phyloP scores from a whole-genome alignment of 2,113 vertebrate genomes.

The Oostethus manadensis region DNA sequence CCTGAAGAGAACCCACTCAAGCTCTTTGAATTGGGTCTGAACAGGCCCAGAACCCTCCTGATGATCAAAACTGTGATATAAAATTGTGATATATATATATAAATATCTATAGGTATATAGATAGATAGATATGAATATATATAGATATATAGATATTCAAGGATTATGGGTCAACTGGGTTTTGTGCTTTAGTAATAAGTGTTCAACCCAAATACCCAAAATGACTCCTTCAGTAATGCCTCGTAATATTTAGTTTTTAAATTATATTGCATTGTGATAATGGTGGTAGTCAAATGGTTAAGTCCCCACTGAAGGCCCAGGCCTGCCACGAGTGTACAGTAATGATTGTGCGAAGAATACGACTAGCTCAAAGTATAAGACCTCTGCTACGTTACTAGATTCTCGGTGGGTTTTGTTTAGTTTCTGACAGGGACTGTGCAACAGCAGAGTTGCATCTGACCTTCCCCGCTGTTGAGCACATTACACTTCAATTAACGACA shows the following conservation, averaged over 20 bases:
- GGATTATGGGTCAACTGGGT: not conserved
- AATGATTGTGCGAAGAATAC: not conserved
- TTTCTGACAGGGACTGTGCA: conserved; percentile 68
- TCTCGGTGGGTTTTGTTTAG: conserved; percentile 40
- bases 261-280: too few relatives aligned
- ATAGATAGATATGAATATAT: not conserved
- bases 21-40: too few relatives aligned
- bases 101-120: not conserved
- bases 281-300: too few relatives aligned
- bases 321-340: not conserved
- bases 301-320: too few relatives aligned
- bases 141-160: not conserved
- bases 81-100: too few relatives aligned
- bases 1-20: too few relatives aligned
- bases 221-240: too few relatives aligned
- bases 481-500: conserved; percentile 90
- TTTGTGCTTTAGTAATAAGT: not conserved
- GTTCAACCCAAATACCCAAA: not conserved
- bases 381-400: conserved; percentile 4
- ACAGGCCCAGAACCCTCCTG: too few relatives aligned
- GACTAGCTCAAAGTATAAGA: not conserved
- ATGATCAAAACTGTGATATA: too few relatives aligned
- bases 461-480: conserved; percentile 83
- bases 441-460: conserved; percentile 74
- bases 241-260: too few relatives aligned